These are phyloP conservation scores for Cremastobaeus sp. DNA, from an alignment of 2,888 invertebrate genomes.

Conservation along the genomic window DNA sequence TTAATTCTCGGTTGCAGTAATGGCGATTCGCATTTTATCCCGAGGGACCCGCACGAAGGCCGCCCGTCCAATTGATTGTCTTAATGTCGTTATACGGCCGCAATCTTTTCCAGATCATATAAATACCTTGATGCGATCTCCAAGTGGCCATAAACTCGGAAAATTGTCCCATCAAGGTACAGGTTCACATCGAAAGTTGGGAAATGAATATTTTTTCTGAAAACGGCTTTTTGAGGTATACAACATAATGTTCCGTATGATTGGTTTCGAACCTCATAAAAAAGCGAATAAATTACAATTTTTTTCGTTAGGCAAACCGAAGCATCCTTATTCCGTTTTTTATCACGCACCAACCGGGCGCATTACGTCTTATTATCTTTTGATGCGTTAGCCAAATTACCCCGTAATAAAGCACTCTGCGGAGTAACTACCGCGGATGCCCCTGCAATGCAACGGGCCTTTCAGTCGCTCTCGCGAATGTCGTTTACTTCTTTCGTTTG, in stretches of 20 bases:
- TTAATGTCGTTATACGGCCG: too few relatives aligned
- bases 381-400: constrained; percentile 49
- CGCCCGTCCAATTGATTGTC: too few relatives aligned
- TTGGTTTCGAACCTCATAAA: too few relatives aligned
- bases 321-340: constrained; percentile 24
- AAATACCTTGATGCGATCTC: too few relatives aligned
- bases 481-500: constrained; percentile 25
- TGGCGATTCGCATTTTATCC: too few relatives aligned
- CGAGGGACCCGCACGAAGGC: too few relatives aligned
- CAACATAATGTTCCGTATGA: too few relatives aligned
- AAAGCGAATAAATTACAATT: constrained; percentile 7
- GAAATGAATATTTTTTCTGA: too few relatives aligned
- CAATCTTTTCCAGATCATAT: too few relatives aligned
- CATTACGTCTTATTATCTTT: constrained; percentile 39
- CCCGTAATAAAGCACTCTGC: constrained; percentile 40
- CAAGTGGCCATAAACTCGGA: too few relatives aligned
- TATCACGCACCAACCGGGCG: constrained; percentile 7
- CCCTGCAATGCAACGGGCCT: constrained; percentile 33
- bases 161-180: not conserved
- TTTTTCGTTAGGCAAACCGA: constrained; percentile 29
- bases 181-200: too few relatives aligned
- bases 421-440: constrained; percentile 25
- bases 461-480: constrained; percentile 30
- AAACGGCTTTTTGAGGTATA: too few relatives aligned
- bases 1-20: not conserved